These are phyloP conservation scores for Hedya salicella DNA, from an alignment of 2,888 invertebrate species.

Conservation along the genomic window DNA sequence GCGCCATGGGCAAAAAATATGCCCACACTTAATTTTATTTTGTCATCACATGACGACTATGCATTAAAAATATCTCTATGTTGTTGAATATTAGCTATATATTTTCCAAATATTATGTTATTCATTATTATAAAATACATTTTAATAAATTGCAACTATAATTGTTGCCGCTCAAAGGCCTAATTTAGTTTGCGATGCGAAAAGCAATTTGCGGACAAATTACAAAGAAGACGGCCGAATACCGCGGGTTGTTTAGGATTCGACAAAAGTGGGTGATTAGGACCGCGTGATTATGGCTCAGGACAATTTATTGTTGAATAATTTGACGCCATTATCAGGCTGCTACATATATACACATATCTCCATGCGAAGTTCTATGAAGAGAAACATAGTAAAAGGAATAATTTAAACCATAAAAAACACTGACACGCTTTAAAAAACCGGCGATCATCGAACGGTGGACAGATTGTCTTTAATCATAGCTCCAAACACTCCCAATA, in stretches of 20 bases:
- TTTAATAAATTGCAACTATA: slow-evolving; percentile 28
- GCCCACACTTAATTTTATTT: too few species aligned
- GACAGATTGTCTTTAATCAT: too few species aligned
- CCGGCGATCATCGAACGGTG: too few species aligned
- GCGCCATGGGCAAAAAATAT: too few species aligned
- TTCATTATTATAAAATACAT: background rate
- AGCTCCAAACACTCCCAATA: too few species aligned
- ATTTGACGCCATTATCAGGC: slow-evolving; percentile 21
- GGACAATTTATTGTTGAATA: slow-evolving; percentile 26
- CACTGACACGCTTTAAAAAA: too few species aligned
- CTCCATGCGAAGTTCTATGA: too few species aligned
- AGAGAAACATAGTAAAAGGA: too few species aligned
- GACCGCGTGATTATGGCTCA: slow-evolving; percentile 15
- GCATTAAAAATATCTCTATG: too few species aligned
- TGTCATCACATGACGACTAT: too few species aligned
- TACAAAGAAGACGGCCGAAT: slow-evolving; percentile 37
- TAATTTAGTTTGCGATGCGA: slow-evolving; percentile 36
- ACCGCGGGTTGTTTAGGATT: slow-evolving; percentile 20
- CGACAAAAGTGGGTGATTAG: slow-evolving; percentile 37
- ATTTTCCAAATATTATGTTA: background rate
- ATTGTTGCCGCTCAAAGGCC: slow-evolving; percentile 17
- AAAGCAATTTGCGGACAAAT: slow-evolving; percentile 44
- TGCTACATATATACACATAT: background rate
- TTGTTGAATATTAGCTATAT: too few species aligned
- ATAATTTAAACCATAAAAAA: too few species aligned